Base-by-base conservation (phyloP, 2,888 invertebrate species). In the Pristionchus arcanus region DNA sequence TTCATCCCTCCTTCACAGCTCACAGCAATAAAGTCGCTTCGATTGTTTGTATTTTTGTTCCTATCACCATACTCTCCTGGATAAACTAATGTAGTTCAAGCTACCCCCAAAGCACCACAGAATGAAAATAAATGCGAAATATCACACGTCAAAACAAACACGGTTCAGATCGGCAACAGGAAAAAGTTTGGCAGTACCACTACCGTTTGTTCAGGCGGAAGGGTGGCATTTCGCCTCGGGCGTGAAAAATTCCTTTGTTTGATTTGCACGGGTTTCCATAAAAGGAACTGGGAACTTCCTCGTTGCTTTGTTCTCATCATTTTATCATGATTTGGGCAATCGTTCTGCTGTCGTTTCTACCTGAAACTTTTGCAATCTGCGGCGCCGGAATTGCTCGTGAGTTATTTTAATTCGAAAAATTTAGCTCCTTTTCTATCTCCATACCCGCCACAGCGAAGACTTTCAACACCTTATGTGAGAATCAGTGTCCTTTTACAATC, bases 11-110 rank as follows among this genome's bases (percentile, higher is more conserved):
- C 37, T 42, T 9, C n/a, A 21, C 81, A 81, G 74, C 37, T 42
- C n/a, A 19, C 68, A 42, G 77, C 37, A 81, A 81, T 81, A 81
- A 81, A 81, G 49, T 49, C 49, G 81, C 81, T 81, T 53, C 81
- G 49, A 81, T 81, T 81, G 81, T 81, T 81, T 81, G 28, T 81
- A 81, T 28, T 53, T 81, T 81, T 28, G 49, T 81, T 53, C 81
- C 74, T 21, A 74, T 11, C 2, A n/a, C 0, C 37, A 25, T n/a
- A 21, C 71, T 49, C n/a, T n/a, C 42, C 4, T 11, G 42, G 21
- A 42, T 81, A 81, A 81, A 81, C 15, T 81, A 81, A n/a, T 49
- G 49, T 42, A 53, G 81, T 15, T n/a, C n/a, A n/a, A n/a, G n/a
- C n/a, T n/a, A n/a, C n/a, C n/a, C n/a, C 16, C 71, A 31, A 71